phyloP scores from a whole-genome alignment of 2,797 vertebrate genomes.

The Eremophila alpestris region DNA sequence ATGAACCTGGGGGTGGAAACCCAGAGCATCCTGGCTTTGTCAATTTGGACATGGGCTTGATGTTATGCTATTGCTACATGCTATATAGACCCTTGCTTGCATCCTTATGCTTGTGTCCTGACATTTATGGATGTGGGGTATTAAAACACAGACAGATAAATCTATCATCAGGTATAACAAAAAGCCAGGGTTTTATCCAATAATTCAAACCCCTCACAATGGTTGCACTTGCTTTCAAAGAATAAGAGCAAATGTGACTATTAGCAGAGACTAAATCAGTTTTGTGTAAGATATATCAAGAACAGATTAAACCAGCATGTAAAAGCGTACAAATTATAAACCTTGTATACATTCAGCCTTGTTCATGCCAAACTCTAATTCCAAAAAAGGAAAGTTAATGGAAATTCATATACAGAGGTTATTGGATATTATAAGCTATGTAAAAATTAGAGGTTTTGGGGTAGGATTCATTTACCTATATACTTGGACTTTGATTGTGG shows the following conservation, averaged over 20 bases:
- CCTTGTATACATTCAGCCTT: background rate
- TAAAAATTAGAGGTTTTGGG: background rate
- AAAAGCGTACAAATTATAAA: background rate
- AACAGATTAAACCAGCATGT: background rate
- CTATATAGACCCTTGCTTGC: background rate
- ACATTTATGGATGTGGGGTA: accelerated
- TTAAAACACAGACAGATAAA: background rate
- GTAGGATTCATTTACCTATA: background rate
- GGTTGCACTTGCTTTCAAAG: background rate
- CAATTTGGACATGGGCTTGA: background rate
- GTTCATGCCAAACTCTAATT: background rate
- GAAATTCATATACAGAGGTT: background rate
- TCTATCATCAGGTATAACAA: background rate
- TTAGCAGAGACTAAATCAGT: background rate
- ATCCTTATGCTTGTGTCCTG: background rate
- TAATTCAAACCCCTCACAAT: background rate
- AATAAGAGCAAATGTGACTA: background rate
- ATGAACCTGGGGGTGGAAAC: background rate
- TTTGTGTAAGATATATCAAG: background rate
- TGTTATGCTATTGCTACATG: background rate
- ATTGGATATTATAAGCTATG: background rate
- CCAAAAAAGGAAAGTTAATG: background rate
- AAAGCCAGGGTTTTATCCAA: background rate
- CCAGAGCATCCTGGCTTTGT: background rate
- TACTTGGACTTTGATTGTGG: background rate